Percentiles rank a stretch among this genome's conserved stretches.
phyloP scores from a whole-genome alignment of 2,797 vertebrate species.

The Diplodus sargus region DNA sequence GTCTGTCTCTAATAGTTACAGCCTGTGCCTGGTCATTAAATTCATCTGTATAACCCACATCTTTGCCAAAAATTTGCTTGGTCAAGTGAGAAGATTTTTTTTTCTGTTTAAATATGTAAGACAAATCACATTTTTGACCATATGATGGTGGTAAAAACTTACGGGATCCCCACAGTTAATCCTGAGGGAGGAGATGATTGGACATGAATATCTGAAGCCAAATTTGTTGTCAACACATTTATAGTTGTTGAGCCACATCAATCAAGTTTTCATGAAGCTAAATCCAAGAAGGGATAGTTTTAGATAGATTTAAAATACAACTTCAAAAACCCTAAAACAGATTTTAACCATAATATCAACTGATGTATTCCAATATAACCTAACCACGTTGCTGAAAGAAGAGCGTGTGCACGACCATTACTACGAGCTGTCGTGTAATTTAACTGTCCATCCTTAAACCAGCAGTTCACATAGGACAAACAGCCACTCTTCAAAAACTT shows the following conservation, averaged over 20 bases:
- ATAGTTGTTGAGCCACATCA: too few relatives aligned
- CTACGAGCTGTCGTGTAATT: slow-evolving; percentile 57
- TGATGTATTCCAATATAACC: neutral
- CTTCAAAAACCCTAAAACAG: neutral
- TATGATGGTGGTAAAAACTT: too few relatives aligned
- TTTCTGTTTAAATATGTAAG: too few relatives aligned
- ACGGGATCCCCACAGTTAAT: too few relatives aligned
- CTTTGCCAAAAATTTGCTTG: neutral
- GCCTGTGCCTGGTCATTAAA: slow-evolving; percentile 5
- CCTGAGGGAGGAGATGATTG: too few relatives aligned
- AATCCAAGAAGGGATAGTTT: neutral
- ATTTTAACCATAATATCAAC: slow-evolving; percentile 1
- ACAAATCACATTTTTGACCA: too few relatives aligned
- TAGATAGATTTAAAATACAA: neutral
- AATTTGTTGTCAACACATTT: too few relatives aligned
- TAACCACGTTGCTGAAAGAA: neutral
- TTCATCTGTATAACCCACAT: slow-evolving; percentile 21
- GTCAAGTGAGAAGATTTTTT: neutral
- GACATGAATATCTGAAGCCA: too few relatives aligned
- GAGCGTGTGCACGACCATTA: slow-evolving; percentile 13
- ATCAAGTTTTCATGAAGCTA: neutral
- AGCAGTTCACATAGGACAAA: slow-evolving; percentile 52
- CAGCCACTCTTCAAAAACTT: slow-evolving; percentile 69
- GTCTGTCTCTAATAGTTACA: neutral
- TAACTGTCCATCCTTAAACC: slow-evolving; percentile 64